Evolutionary conservation across 2,888 invertebrate genomes (phyloP), one percentile per base, ranked within the genome.

Genomic region (Ophion slaviceki): DNA sequence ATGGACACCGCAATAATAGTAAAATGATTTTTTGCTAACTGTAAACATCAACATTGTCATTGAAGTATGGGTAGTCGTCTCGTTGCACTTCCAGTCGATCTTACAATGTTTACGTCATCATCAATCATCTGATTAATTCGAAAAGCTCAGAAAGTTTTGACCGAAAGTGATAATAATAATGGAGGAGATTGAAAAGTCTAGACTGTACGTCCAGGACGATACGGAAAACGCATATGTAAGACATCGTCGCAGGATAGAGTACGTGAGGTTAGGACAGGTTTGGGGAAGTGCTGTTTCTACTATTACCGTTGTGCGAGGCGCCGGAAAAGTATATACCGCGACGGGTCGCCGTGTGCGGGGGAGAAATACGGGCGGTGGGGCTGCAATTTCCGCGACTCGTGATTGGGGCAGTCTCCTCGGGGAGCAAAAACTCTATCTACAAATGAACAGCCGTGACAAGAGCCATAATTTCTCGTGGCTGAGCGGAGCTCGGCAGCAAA

Each of bases 391-490:
- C 95, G 95, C 95, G 95, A 95, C 95, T 95, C 95, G 95, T 96
- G 96, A 96, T 96, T 96, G 96, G 95, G 95, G 95, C 93, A 95
- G 95, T 95, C 94, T 94, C 95, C 95, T 95, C 92, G 91, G 95
- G 95, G 95, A 95, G 95, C 95, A 95, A 95, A 95, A 96, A 95
- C 95, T 96, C 96, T 95, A 96, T 96, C 96, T 95, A 95, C 96
- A 96, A 96, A 96, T 96, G 96, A 96, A 96, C 96, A 95, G 95
- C 95, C 96, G 95, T 96, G 96, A 96, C 96, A 95, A 95, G 95
- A 95, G 95, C 95, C 95, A 96, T 96, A 95, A 96, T 96, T 96
- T 95, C 95, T 95, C 94, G 94, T 91, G 90, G 92, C 92, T 93
- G 92, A 92, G 92, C 92, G 90, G 90, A 91, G 76, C 80, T 74